phyloP scores from a whole-genome alignment of 2,113 vertebrate species.

The Bathybates hornii region DNA sequence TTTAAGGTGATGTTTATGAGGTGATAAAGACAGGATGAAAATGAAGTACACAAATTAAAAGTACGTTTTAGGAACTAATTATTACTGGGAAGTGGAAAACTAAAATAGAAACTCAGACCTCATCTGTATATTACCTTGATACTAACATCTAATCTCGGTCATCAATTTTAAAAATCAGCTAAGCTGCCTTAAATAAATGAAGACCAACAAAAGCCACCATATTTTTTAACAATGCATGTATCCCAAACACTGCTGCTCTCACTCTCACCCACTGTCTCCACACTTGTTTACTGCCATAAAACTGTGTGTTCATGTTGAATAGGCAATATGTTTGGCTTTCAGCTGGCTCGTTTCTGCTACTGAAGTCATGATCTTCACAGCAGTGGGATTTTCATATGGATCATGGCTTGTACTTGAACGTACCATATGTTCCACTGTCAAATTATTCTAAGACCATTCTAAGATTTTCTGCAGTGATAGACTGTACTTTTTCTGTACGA shows the following conservation, averaged over 20 bases:
- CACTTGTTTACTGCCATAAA: background rate
- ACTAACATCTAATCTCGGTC: background rate
- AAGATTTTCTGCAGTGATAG: background rate
- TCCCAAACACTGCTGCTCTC: background rate
- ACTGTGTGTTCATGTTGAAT: background rate
- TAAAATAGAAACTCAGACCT: background rate
- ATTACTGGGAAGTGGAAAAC: background rate
- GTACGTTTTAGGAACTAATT: background rate
- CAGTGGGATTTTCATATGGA: conserved; percentile 6
- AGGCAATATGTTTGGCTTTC: background rate
- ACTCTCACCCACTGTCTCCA: conserved; percentile 15
- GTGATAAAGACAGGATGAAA: background rate
- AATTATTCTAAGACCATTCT: background rate
- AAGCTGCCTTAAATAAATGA: background rate
- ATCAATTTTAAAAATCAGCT: background rate
- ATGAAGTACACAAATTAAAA: background rate
- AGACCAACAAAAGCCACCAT: background rate
- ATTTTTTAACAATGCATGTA: background rate
- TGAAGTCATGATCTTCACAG: background rate
- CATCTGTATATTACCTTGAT: background rate
- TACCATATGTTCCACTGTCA: background rate
- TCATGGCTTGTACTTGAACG: background rate
- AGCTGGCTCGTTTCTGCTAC: background rate
- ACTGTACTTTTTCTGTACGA: background rate
- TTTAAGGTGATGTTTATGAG: background rate